These are phyloP conservation scores for Rhingia rostrata DNA, from an alignment of 2,888 invertebrate genomes.

Conservation along the genomic window DNA sequence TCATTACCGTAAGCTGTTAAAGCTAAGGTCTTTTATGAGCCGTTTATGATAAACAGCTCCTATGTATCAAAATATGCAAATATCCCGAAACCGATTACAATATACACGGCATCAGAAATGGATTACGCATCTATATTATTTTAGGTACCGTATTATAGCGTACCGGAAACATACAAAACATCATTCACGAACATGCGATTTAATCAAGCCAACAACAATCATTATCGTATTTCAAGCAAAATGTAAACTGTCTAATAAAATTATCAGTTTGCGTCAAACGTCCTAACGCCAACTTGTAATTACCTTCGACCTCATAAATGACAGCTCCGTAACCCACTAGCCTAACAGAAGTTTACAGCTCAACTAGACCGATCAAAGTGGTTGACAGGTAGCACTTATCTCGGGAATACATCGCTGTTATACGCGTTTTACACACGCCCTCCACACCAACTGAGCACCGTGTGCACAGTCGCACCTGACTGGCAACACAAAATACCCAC, in stretches of 20 bases:
- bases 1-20: too few relatives aligned
- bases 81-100: too few relatives aligned
- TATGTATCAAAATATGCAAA: too few relatives aligned
- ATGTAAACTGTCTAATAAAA: slow-evolving; percentile 74
- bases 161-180: not conserved
- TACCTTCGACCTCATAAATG: slow-evolving; percentile 51
- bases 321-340: slow-evolving; percentile 30
- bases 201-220: slow-evolving; percentile 45
- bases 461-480: slow-evolving; percentile 66
- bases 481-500: slow-evolving; percentile 31
- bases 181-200: slow-evolving; percentile 9
- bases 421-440: slow-evolving; percentile 59
- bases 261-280: slow-evolving; percentile 64
- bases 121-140: too few relatives aligned
- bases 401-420: slow-evolving; percentile 68
- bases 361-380: slow-evolving; percentile 71
- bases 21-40: too few relatives aligned
- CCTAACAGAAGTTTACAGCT: slow-evolving; percentile 60
- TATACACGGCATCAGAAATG: too few relatives aligned
- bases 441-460: slow-evolving; percentile 51
- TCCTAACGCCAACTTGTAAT: slow-evolving; percentile 64
- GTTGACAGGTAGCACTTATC: slow-evolving; percentile 71
- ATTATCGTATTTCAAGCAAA: slow-evolving; percentile 67
- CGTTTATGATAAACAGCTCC: too few relatives aligned
- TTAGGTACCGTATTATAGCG: too few relatives aligned